Evolutionary conservation across 1,140 invertebrate genomes (phyloP).

Genomic region (Daktulosphaira vitifoliae): DNA sequence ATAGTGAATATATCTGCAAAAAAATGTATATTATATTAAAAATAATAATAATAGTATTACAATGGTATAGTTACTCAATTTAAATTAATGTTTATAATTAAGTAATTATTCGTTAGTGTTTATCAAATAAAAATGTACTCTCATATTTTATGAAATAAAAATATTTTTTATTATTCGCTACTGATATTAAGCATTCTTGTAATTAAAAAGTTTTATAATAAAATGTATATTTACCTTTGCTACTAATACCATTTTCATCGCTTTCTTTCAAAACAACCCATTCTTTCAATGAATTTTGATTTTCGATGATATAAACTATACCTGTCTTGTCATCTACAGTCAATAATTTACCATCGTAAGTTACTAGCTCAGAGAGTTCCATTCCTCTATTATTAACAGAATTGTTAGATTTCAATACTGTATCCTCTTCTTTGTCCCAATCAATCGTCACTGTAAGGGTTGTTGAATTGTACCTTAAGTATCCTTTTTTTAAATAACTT

Average conservation of each 20-base stretch:
- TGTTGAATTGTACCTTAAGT: constrained; percentile 53
- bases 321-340: constrained; percentile 95
- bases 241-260: constrained; percentile 75
- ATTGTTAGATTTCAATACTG: constrained; percentile 58
- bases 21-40: no score
- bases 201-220: background rate
- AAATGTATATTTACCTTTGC: constrained; percentile 53
- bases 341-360: constrained; percentile 86
- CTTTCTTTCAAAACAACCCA: constrained; percentile 91
- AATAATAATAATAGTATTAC: no score
- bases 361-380: constrained; percentile 93
- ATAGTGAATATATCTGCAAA: no score
- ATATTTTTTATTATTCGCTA: background rate
- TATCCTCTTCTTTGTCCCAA: constrained; percentile 58
- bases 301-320: constrained; percentile 77
- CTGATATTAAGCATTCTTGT: background rate
- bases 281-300: constrained; percentile 57
- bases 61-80: no score
- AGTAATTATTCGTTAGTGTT: no score
- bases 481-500: constrained; percentile 49
- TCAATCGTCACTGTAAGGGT: constrained; percentile 54
- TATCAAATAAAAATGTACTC: no score
- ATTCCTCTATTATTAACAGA: constrained; percentile 82
- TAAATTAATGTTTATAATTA: no score
- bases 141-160: no score